phyloP scores from a whole-genome alignment of 2,888 invertebrate species.

The Dorcus hopei region DNA sequence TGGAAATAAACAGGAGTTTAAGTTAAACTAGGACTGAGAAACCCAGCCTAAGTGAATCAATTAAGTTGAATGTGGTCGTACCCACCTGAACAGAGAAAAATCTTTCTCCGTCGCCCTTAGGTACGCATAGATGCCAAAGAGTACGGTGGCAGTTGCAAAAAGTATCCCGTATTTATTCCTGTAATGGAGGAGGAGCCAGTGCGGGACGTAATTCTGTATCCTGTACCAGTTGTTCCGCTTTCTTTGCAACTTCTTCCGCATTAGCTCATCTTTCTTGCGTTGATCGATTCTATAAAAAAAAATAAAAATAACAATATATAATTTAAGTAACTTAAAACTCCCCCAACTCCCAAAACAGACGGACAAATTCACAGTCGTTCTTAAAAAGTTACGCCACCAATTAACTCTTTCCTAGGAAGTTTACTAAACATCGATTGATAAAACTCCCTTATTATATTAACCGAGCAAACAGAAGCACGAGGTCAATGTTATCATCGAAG shows the following conservation, averaged over 20 bases:
- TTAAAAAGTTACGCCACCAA: no score
- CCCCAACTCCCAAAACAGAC: no score
- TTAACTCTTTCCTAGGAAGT: no score
- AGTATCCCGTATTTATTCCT: conserved; percentile 48
- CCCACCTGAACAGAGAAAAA: conserved; percentile 40
- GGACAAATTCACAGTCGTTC: no score
- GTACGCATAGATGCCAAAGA: conserved; percentile 59
- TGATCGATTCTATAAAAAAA: conserved; percentile 55
- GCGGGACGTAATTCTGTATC: conserved; percentile 43
- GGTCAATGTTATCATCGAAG: no score
- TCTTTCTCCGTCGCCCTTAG: conserved; percentile 49
- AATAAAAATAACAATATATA: not conserved
- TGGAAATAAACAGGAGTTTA: no score
- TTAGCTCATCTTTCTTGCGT: conserved; percentile 57
- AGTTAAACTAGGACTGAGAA: no score
- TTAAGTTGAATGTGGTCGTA: not conserved
- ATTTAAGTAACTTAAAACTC: no score
- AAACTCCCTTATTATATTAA: no score
- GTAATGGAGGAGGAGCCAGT: conserved; percentile 49
- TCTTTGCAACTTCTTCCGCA: conserved; percentile 49
- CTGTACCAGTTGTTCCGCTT: conserved; percentile 41
- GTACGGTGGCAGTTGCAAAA: conserved; percentile 56
- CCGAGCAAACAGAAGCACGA: no score
- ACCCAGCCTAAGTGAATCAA: no score
- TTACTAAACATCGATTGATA: no score